A percentile compares a stretch with the other conserved stretches of the same genome.
Evolutionary conservation across 2,888 invertebrate genomes (phyloP).

Genomic region (Anagyrus pseudococci): DNA sequence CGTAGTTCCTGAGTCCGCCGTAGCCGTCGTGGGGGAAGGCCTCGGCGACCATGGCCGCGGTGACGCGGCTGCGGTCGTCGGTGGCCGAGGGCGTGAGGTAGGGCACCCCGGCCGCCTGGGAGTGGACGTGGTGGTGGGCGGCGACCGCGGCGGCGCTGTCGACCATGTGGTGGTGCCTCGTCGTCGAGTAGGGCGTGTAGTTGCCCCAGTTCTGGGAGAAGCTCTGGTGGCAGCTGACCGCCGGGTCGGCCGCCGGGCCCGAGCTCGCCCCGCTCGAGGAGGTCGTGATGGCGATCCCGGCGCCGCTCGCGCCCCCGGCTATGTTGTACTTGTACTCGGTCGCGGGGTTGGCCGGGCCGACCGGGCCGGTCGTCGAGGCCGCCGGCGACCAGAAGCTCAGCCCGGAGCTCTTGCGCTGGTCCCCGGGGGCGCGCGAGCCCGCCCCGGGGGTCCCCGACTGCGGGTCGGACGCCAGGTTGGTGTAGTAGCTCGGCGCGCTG

Average conservation of each 20-base stretch:
- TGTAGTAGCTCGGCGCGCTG: constrained; percentile 72
- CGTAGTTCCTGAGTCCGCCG: constrained; percentile 75
- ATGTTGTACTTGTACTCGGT: constrained; percentile 64
- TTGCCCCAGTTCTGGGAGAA: constrained; percentile 80
- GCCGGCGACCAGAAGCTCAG: constrained; percentile 77
- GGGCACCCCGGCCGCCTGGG: constrained; percentile 61
- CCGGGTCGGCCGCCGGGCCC: constrained; percentile 63
- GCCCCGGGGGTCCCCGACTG: constrained; percentile 17
- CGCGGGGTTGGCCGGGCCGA: constrained; percentile 65
- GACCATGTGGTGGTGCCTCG: constrained; percentile 68
- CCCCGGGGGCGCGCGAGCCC: constrained; percentile 58
- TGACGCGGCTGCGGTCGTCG: constrained; percentile 73
- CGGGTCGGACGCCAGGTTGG: constrained; percentile 67
- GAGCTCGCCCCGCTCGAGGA: constrained; percentile 63
- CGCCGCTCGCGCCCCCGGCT: constrained; percentile 67
- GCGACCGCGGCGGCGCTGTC: constrained; percentile 46
- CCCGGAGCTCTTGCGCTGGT: constrained; percentile 64
- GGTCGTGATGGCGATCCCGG: constrained; percentile 64
- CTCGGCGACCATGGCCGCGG: constrained; percentile 66
- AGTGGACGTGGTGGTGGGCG: constrained; percentile 67
- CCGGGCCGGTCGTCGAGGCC: constrained; percentile 60
- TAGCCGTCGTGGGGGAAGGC: constrained; percentile 79
- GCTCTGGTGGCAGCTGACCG: constrained; percentile 71
- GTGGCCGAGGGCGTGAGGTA: constrained; percentile 73
- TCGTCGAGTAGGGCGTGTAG: constrained; percentile 68